Percentiles rank a stretch among this genome's conserved stretches.
phyloP scores from a whole-genome alignment of 1,140 invertebrate species.

The Cydia strobilella region DNA sequence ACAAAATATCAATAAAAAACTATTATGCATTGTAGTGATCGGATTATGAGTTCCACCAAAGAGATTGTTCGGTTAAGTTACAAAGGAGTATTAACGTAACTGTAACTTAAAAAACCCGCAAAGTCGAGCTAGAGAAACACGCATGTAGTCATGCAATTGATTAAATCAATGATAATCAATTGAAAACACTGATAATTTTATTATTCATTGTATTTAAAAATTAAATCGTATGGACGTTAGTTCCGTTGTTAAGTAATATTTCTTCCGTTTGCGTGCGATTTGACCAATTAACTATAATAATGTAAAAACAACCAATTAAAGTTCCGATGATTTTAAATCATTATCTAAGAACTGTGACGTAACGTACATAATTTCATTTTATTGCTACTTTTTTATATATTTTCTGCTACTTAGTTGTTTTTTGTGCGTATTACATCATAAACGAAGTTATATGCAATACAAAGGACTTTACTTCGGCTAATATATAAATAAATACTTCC shows the following conservation, averaged over 20 bases:
- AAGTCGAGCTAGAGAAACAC: neutral
- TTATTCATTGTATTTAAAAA: neutral
- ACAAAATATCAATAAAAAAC: neutral
- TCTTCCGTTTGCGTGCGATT: conserved; percentile 1
- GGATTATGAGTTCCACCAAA: neutral
- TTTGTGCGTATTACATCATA: too few relatives aligned
- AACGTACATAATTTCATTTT: neutral
- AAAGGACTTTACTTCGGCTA: too few relatives aligned
- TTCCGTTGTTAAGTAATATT: neutral
- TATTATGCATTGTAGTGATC: neutral
- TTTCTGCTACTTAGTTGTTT: too few relatives aligned
- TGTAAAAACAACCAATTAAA: neutral
- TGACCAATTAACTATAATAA: neutral
- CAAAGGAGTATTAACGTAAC: neutral
- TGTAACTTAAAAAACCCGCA: neutral
- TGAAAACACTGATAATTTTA: neutral
- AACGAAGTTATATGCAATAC: too few relatives aligned
- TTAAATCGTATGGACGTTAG: neutral
- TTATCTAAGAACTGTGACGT: neutral
- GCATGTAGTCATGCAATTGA: neutral
- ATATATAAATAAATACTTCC: too few relatives aligned
- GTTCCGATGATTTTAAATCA: neutral
- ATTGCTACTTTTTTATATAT: neutral
- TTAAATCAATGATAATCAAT: neutral
- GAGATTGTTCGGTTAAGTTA: neutral